A percentile compares a stretch with the other conserved stretches of the same genome.
These are phyloP conservation scores for Cacatua alba DNA, from an alignment of 2,113 vertebrate genomes.

Conservation along the genomic window DNA sequence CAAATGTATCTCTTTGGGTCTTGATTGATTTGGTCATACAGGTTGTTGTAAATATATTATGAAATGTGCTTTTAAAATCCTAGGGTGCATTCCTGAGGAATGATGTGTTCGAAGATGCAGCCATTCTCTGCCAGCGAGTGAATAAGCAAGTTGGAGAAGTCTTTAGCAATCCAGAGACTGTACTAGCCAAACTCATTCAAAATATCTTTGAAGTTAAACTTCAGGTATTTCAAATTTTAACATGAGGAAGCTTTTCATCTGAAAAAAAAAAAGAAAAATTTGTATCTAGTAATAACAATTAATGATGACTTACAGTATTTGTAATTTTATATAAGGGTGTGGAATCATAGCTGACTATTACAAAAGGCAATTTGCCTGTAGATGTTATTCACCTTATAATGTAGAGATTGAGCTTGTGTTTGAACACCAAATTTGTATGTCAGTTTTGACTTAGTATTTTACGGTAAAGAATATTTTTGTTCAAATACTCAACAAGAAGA, in stretches of 20 bases:
- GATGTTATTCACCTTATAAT: not conserved
- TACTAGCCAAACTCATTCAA: constrained; percentile 98
- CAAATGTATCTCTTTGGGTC: not conserved
- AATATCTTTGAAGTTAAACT: constrained; percentile 97
- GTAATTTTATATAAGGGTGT: not conserved
- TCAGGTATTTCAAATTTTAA: constrained; percentile 82
- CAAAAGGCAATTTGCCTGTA: not conserved
- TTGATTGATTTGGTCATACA: not conserved
- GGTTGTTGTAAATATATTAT: not conserved
- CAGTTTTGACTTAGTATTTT: not conserved
- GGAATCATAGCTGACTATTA: not conserved
- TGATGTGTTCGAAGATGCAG: constrained; percentile 96
- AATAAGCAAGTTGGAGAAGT: constrained; percentile 98
- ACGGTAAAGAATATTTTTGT: not conserved
- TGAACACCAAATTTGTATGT: not conserved
- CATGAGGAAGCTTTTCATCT: not conserved
- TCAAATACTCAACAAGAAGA: not conserved
- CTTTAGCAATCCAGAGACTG: constrained; percentile 95
- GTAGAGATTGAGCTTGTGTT: not conserved
- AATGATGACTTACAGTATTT: not conserved
- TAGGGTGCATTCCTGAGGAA: constrained; percentile 91
- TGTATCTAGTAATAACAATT: not conserved
- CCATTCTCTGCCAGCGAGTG: constrained; percentile 90
- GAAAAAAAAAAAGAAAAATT: not conserved
- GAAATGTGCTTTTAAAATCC: constrained; percentile 24